Evolutionary conservation across 2,113 vertebrate species (phyloP).

Genomic region (Megaceryle torquata): DNA sequence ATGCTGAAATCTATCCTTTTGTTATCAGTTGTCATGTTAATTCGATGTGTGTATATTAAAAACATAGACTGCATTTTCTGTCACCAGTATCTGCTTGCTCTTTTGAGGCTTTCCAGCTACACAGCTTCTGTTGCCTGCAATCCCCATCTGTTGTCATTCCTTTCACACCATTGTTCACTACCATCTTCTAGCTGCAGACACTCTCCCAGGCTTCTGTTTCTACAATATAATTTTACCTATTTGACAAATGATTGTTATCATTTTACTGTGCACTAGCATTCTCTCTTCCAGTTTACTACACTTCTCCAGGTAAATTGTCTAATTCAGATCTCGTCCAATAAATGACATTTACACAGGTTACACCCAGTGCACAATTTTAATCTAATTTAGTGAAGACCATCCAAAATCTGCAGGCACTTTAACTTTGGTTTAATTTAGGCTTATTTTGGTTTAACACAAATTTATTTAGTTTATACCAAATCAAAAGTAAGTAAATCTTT

Average conservation of each 20-base stretch:
- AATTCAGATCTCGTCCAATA: not conserved
- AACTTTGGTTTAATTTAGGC: not conserved
- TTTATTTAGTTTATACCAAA: not conserved
- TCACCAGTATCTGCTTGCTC: not conserved
- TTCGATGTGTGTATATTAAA: not conserved
- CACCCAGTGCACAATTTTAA: not conserved
- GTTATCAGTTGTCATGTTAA: not conserved
- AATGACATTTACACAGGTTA: not conserved
- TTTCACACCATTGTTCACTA: not conserved
- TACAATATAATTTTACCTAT: not conserved
- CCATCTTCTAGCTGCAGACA: not conserved
- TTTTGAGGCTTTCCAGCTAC: not conserved
- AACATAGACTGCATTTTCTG: not conserved
- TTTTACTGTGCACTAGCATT: not conserved
- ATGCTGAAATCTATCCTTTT: not conserved
- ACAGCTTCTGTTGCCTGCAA: not conserved
- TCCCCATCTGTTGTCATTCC: not conserved
- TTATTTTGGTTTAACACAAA: conserved; percentile 5
- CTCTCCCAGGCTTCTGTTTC: not conserved
- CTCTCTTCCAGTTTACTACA: not conserved
- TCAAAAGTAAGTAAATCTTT: not conserved
- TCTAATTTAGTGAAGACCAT: not conserved
- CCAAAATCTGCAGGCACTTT: not conserved
- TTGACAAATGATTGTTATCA: not conserved
- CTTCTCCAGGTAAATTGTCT: not conserved